A percentile compares a stretch with the other conserved stretches of the same genome.
Evolutionary conservation across 2,113 vertebrate genomes (phyloP).

Genomic region (Alaudala cheleensis): DNA sequence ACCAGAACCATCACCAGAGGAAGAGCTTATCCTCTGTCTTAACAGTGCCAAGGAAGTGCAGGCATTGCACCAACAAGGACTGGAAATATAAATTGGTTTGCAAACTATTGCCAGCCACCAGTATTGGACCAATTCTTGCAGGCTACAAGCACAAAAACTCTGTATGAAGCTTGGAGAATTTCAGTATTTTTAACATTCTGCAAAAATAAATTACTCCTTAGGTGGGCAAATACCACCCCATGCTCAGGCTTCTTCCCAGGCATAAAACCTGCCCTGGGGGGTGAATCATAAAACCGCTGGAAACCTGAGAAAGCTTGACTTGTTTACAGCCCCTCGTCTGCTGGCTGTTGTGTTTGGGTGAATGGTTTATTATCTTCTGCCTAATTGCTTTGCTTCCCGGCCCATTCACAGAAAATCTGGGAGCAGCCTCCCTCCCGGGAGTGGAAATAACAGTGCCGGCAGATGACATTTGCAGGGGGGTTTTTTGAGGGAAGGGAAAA

Average conservation of each 20-base stretch:
- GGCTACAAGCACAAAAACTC: not conserved
- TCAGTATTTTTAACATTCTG: not conserved
- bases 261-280: not conserved
- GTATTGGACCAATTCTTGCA: not conserved
- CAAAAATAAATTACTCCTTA: not conserved
- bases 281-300: not conserved
- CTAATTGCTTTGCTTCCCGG: slow-evolving; percentile 12
- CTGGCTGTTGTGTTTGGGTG: slow-evolving; percentile 9
- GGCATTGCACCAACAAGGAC: not conserved
- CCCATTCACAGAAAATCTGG: slow-evolving; percentile 30
- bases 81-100: not conserved
- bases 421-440: not conserved
- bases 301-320: not conserved
- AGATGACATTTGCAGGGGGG: not conserved
- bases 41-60: not conserved
- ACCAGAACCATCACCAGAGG: accelerated
- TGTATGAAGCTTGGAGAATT: not conserved
- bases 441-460: not conserved
- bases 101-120: not conserved
- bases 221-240: not conserved
- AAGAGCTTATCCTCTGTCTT: not conserved
- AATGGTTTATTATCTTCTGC: slow-evolving; percentile 29
- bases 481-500: not conserved
- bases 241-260: not conserved
- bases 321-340: slow-evolving; percentile 8